Evolutionary conservation across 2,113 vertebrate genomes (phyloP).

Genomic region (Marmota monax): DNA sequence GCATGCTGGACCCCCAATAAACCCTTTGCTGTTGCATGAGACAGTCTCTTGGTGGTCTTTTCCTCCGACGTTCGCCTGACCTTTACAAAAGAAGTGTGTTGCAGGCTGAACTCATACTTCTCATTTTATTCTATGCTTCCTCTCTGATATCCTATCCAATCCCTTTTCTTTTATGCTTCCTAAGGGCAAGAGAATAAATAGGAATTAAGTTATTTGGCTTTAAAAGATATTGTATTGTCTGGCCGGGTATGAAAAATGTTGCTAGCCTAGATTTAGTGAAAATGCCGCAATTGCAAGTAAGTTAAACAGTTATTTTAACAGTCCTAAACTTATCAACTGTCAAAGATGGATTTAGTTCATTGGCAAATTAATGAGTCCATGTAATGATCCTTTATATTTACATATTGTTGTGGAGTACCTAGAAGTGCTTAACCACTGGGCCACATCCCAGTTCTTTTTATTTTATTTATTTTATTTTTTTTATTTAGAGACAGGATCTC

Average conservation of each 20-base stretch:
- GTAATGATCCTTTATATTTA: not conserved
- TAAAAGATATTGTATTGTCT: not conserved
- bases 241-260: not conserved
- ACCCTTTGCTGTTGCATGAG: too few species aligned
- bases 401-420: not conserved
- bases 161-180: not conserved
- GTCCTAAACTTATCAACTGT: conserved; percentile 36
- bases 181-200: not conserved
- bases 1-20: too few species aligned
- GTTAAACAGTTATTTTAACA: not conserved
- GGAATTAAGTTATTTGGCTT: not conserved
- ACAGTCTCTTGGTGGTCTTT: too few species aligned
- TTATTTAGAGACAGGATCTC: too few species aligned
- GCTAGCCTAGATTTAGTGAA: not conserved
- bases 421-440: too few species aligned
- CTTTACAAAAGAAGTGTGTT: not conserved
- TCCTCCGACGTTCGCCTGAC: too few species aligned
- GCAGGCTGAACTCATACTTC: not conserved
- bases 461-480: too few species aligned
- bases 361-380: not conserved
- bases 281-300: conserved; percentile 26
- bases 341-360: not conserved
- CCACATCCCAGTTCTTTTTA: too few species aligned
- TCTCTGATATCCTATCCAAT: not conserved
- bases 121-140: not conserved